A percentile compares a stretch with the other conserved stretches of the same genome.
Evolutionary conservation across 2,113 vertebrate genomes (phyloP).

Genomic region (Actinemys pallida): DNA sequence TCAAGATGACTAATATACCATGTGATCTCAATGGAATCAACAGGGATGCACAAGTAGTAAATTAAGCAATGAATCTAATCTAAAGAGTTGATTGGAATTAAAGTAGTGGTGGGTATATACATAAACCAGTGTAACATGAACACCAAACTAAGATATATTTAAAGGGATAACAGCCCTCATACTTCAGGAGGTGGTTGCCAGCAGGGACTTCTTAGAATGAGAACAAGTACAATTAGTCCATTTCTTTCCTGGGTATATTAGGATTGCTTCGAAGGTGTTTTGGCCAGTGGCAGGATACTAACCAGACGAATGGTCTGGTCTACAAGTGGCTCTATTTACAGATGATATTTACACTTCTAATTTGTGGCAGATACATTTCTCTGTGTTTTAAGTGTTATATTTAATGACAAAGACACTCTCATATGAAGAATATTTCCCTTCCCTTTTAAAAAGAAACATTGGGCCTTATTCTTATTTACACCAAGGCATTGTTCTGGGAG

Average conservation of each 20-base stretch:
- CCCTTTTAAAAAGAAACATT: neutral
- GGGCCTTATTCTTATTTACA: neutral
- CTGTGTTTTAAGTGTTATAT: neutral
- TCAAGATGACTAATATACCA: neutral
- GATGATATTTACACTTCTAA: neutral
- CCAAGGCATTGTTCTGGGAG: neutral
- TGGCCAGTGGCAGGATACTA: neutral
- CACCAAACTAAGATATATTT: neutral
- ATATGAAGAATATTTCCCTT: neutral
- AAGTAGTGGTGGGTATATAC: neutral
- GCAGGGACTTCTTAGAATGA: neutral
- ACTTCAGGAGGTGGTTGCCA: neutral
- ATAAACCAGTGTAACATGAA: neutral
- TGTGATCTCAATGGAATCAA: conserved; percentile 24
- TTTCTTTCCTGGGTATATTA: neutral
- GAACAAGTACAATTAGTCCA: neutral
- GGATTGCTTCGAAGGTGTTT: neutral
- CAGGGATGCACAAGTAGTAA: neutral
- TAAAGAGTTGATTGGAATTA: neutral
- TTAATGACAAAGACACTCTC: neutral
- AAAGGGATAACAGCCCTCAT: neutral
- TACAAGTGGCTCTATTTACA: neutral
- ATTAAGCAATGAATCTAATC: conserved; percentile 11
- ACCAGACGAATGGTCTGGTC: neutral
- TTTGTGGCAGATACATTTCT: neutral